Conservation (phyloP, 2,113 vertebrate genomes). For the Oplegnathus fasciatus region DNA sequence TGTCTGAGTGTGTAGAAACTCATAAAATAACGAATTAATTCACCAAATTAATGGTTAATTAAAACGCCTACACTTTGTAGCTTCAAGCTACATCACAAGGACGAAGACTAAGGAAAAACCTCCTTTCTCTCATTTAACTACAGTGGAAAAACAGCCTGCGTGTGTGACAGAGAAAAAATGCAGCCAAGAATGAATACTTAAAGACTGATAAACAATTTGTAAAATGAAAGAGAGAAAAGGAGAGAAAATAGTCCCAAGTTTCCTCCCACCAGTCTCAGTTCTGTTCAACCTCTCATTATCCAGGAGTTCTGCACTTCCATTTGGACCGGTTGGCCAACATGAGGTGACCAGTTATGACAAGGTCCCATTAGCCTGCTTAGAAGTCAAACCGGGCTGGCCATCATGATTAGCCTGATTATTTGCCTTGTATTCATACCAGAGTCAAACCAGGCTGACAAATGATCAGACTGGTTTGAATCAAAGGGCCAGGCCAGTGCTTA, state of each 20-base stretch:
- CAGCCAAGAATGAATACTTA: neutral
- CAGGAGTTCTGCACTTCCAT: neutral
- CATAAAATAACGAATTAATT: neutral
- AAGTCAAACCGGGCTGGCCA: neutral
- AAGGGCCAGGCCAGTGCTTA: neutral
- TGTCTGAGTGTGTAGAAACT: neutral
- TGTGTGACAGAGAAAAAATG: neutral
- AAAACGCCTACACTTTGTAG: neutral
- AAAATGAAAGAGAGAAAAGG: too few species aligned
- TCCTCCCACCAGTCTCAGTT: neutral
- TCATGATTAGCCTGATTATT: constrained; percentile 24
- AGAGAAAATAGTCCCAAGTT: neutral
- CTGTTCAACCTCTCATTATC: neutral
- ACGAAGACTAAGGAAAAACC: neutral
- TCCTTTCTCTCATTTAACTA: neutral
- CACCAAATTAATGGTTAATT: neutral
- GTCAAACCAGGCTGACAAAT: constrained; percentile 5
- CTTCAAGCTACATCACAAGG: too few species aligned
- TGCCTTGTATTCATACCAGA: neutral
- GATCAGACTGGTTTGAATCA: neutral
- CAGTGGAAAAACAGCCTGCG: neutral
- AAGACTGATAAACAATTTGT: neutral
- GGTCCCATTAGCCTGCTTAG: neutral
- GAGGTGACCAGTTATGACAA: constrained; percentile 36
- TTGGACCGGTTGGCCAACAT: constrained; percentile 1